phyloP scores from a whole-genome alignment of 2,797 vertebrate species.

The Sternotherus odoratus region DNA sequence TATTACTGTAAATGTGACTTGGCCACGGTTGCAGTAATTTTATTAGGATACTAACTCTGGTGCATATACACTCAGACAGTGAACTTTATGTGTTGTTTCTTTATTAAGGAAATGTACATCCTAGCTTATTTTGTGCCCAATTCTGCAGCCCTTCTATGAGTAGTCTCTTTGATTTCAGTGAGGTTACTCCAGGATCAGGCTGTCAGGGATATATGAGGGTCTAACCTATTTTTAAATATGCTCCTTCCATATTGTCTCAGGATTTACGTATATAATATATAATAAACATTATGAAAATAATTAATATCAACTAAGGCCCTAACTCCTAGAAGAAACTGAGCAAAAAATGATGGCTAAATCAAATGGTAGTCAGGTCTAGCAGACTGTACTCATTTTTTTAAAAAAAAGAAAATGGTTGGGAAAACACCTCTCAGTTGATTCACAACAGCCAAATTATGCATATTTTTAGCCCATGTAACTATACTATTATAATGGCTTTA shows the following conservation, averaged over 20 bases:
- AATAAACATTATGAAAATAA: background rate
- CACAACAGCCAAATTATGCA: background rate
- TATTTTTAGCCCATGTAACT: background rate
- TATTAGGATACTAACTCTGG: slow-evolving; percentile 15
- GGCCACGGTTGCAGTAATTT: slow-evolving; percentile 59
- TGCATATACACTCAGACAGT: slow-evolving; percentile 9
- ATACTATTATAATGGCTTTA: background rate
- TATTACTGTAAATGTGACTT: slow-evolving; percentile 57
- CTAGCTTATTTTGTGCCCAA: background rate
- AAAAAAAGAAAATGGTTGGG: background rate
- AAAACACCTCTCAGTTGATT: background rate
- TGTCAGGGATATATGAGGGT: background rate
- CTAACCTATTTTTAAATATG: background rate
- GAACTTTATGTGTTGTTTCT: slow-evolving; percentile 8
- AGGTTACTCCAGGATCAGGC: background rate
- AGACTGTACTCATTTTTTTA: background rate
- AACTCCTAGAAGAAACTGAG: background rate
- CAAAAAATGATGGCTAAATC: background rate
- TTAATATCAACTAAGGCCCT: background rate
- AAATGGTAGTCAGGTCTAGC: background rate
- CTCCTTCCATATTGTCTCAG: background rate
- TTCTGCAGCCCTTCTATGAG: background rate
- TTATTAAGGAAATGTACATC: background rate
- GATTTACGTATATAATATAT: background rate
- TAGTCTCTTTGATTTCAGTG: background rate